Conservation (phyloP, 2,113 vertebrate species). For the Charina bottae region DNA sequence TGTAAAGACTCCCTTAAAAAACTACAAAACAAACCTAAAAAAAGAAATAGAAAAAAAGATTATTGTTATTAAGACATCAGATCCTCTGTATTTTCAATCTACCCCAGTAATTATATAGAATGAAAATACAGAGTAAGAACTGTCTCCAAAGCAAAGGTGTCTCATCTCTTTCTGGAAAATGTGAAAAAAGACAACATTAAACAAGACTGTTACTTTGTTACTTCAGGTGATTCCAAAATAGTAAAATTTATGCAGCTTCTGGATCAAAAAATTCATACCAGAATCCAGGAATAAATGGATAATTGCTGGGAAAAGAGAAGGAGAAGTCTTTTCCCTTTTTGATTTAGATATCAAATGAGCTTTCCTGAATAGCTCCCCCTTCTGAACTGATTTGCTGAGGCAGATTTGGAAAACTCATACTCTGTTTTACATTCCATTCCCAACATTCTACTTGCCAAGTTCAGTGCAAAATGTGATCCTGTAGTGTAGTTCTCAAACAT, state of each 20-base stretch:
- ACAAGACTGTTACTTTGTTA: background rate
- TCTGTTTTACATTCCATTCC: background rate
- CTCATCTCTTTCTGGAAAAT: background rate
- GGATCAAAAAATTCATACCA: background rate
- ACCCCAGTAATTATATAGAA: background rate
- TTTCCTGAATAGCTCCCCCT: background rate
- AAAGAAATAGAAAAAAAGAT: background rate
- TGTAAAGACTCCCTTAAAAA: background rate
- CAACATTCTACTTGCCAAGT: background rate
- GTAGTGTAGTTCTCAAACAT: background rate
- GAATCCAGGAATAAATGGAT: background rate
- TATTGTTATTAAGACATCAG: background rate
- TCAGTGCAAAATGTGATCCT: background rate
- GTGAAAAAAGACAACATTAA: background rate
- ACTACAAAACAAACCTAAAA: background rate
- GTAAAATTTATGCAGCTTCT: background rate
- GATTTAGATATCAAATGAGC: background rate
- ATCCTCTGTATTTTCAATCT: background rate
- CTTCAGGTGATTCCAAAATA: background rate
- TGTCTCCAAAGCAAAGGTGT: background rate
- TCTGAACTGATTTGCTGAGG: background rate
- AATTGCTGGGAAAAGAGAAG: background rate
- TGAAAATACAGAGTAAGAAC: background rate
- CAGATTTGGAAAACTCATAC: background rate
- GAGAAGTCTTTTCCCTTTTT: background rate